Evolutionary conservation across 2,113 vertebrate species (phyloP).

Genomic region (Neotoma lepida): DNA sequence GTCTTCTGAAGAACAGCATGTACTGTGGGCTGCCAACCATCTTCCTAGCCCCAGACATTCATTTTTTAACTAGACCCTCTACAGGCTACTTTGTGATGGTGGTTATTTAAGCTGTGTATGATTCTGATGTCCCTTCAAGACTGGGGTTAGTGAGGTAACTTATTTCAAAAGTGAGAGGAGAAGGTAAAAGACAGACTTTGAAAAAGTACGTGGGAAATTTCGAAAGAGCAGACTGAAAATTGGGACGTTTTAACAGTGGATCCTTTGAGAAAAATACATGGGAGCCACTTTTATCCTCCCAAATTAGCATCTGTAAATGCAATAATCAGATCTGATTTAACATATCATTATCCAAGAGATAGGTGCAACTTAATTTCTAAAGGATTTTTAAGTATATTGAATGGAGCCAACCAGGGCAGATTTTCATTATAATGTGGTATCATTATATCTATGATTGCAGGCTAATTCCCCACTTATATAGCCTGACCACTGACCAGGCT

Average conservation of each 20-base stretch:
- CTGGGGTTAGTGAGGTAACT: background rate
- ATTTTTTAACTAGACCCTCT: background rate
- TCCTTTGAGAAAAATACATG: constrained; percentile 56
- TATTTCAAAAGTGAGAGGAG: background rate
- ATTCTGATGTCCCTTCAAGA: background rate
- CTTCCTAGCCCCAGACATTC: background rate
- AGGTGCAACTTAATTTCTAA: constrained; percentile 76
- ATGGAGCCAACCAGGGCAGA: constrained; percentile 70
- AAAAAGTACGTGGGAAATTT: constrained; percentile 30
- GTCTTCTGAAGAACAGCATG: background rate
- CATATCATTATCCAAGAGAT: constrained; percentile 72
- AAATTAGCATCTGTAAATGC: constrained; percentile 75
- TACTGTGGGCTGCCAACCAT: background rate
- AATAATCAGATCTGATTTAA: constrained; percentile 70
- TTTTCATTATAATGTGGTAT: constrained; percentile 75
- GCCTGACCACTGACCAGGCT: constrained; percentile 78
- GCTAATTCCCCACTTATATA: constrained; percentile 77
- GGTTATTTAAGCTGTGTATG: background rate
- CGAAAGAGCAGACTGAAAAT: background rate
- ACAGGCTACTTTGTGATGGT: background rate
- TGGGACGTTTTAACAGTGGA: constrained; percentile 38
- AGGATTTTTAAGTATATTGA: constrained; percentile 76
- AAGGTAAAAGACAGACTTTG: background rate
- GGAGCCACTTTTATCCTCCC: constrained; percentile 63
- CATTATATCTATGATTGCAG: constrained; percentile 78